phyloP scores from a whole-genome alignment of 2,888 invertebrate genomes.

The Catocala sponsa region DNA sequence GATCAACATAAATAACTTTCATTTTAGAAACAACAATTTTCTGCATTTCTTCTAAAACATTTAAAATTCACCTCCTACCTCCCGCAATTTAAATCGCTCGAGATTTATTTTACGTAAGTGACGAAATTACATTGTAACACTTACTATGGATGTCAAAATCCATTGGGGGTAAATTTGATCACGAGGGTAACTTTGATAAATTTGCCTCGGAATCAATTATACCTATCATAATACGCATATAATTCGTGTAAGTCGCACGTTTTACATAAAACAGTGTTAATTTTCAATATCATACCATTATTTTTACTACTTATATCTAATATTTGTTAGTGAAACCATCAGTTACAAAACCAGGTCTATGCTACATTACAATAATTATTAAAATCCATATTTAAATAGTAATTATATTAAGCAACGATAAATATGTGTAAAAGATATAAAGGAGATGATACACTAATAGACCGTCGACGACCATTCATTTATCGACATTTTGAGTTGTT shows the following conservation, averaged over 20 bases:
- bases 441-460: too few relatives aligned
- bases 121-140: too few relatives aligned
- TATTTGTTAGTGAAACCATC: constrained; percentile 40
- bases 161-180: too few relatives aligned
- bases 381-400: constrained; percentile 24
- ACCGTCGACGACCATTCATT: too few relatives aligned
- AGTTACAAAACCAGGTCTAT: constrained; percentile 31
- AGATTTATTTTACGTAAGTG: too few relatives aligned
- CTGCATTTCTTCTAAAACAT: too few relatives aligned
- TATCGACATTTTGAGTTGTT: too few relatives aligned
- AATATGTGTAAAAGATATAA: constrained; percentile 5
- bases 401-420: constrained; percentile 15
- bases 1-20: constrained; percentile 19
- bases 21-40: neutral
- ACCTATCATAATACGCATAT: neutral
- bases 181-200: too few relatives aligned
- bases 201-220: too few relatives aligned
- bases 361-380: constrained; percentile 29
- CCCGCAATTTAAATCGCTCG: too few relatives aligned
- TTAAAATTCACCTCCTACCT: too few relatives aligned
- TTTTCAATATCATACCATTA: constrained; percentile 18
- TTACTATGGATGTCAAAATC: too few relatives aligned
- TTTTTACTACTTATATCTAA: constrained; percentile 40
- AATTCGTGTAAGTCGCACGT: constrained; percentile 1
- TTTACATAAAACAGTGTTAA: constrained; percentile 28